Evolutionary conservation across 2,113 vertebrate species (phyloP).

Genomic region (Laticauda colubrina): DNA sequence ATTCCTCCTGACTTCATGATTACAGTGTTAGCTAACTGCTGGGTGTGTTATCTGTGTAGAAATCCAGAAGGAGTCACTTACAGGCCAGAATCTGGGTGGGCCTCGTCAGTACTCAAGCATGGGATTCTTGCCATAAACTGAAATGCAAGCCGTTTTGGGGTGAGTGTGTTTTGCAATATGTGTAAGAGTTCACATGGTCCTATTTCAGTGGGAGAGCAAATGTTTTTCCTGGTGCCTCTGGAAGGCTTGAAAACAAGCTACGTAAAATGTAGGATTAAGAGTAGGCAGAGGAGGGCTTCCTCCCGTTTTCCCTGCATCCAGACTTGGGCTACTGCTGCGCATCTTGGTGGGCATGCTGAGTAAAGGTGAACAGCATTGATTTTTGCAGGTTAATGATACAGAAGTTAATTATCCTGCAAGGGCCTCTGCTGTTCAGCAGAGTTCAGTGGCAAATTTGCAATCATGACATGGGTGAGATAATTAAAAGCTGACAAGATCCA

Average conservation of each 20-base stretch:
- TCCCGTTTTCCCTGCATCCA: background rate
- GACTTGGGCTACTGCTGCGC: accelerated
- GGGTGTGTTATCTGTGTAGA: background rate
- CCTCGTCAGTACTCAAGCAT: accelerated
- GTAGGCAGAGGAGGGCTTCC: accelerated
- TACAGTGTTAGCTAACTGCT: accelerated
- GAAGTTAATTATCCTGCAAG: constrained; percentile 49
- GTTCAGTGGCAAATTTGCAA: background rate
- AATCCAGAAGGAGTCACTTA: constrained; percentile 10
- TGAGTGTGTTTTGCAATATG: background rate
- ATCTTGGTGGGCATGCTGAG: accelerated
- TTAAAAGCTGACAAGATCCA: background rate
- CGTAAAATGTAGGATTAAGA: background rate
- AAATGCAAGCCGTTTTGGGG: background rate
- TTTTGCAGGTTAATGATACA: background rate
- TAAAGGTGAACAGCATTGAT: background rate
- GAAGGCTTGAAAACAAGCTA: background rate
- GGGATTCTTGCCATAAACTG: background rate
- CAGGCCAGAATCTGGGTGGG: constrained; percentile 36
- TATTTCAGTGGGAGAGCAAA: background rate
- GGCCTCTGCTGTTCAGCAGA: constrained; percentile 3
- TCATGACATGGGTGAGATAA: constrained; percentile 4
- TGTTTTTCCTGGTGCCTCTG: background rate
- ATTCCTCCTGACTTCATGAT: accelerated
- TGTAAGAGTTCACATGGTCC: background rate